Evolutionary conservation across 2,888 invertebrate species (phyloP), one percentile per base, ranked within the genome.

Genomic region (Heliconius aoede): DNA sequence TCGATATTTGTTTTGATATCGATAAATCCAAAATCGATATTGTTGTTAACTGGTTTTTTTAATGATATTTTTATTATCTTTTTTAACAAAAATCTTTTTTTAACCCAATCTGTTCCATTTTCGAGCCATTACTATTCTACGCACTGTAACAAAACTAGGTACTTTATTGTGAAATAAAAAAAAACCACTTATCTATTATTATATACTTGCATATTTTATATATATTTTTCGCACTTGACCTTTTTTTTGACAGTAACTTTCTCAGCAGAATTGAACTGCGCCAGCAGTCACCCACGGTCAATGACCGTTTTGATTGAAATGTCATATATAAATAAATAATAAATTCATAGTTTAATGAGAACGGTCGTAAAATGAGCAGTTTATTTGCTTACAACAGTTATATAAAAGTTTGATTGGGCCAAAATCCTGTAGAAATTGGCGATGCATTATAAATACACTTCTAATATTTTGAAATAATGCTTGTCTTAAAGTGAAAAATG

Each of bases 321-420:
- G 74, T 74, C 71, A 77, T 74, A 74, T 74, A 71, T 71, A 74
- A 65, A 74, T 77, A 77, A 76, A 74, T 77, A 74, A 71, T 74
- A 74, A 74, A 73, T 74, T 74, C 77, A 77, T 74, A 77, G 77
- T 72, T 76, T 71, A 76, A 76, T 76, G 77, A 77, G 72, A 76
- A 64, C 40, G 71, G 58, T 74, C 74, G 77, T 74, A 72, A 76
- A 77, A 74, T 77, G 24, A 71, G 15, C 74, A 65, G 77, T 65
- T 71, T 71, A 77, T 77, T 77, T 74, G 72, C 75, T 64, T 71
- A 74, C 60, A 46, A 74, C 73, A 71, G 74, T 77, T 77, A 77
- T 74, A 46, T 73, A 65, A n/a, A n/a, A 55, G 30, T 58, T 71
- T 74, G 74, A 74, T 77, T 74, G 36, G 40, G 64, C 40, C 55